Percentiles rank a stretch among this genome's conserved stretches.
Conservation (phyloP, 2,888 invertebrate genomes). For the Rambutsinella grinnellia region DNA sequence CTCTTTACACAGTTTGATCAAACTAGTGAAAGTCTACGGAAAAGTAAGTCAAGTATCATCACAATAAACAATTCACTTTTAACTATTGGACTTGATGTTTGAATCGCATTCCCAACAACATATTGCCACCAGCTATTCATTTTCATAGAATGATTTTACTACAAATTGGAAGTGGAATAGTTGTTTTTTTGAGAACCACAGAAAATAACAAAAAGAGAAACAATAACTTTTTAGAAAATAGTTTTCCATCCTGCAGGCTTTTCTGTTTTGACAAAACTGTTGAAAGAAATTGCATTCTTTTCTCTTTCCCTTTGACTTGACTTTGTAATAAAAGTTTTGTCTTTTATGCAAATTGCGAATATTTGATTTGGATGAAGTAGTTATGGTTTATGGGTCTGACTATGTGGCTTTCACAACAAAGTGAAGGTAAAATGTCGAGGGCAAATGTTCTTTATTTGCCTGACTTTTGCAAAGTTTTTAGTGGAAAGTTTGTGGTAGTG, state of each 20-base stretch:
- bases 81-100: too few species aligned
- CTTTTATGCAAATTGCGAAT: conserved; percentile 39
- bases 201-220: neutral
- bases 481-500: too few species aligned
- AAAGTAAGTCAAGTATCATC: too few species aligned
- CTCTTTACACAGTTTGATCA: too few species aligned
- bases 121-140: neutral
- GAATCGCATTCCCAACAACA: neutral
- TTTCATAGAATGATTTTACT: neutral
- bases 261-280: conserved; percentile 34
- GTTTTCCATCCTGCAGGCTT: conserved; percentile 17
- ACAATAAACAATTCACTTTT: too few species aligned
- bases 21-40: too few species aligned
- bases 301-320: conserved; percentile 16
- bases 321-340: conserved; percentile 2
- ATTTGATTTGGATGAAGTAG: conserved; percentile 33
- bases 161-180: neutral
- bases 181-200: neutral
- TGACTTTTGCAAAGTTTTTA: too few species aligned
- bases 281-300: conserved; percentile 3
- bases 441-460: too few species aligned
- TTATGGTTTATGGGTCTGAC: too few species aligned
- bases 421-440: too few species aligned
- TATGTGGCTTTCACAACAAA: too few species aligned
- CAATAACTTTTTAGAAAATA: neutral